Conservation (phyloP, 2,888 invertebrate genomes). For the Portevinia maculata region DNA sequence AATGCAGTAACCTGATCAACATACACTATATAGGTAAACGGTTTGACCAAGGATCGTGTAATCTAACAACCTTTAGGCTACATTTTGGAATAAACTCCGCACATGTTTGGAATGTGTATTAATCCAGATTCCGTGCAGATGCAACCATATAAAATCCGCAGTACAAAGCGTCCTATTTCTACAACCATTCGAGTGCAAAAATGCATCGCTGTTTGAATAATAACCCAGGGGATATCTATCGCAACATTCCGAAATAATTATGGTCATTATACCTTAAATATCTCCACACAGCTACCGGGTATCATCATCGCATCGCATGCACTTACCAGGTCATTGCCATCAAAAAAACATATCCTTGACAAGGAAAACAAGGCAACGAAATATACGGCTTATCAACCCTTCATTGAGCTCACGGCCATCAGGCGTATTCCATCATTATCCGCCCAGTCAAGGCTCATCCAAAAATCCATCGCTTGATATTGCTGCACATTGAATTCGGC, state of each 20-base stretch:
- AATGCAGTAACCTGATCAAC: no score
- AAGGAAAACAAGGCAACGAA: slow-evolving; percentile 1
- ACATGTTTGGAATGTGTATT: no score
- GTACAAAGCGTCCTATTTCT: no score
- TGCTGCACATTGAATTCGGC: slow-evolving; percentile 16
- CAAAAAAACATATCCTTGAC: slow-evolving; percentile 1
- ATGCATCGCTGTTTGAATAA: slow-evolving; percentile 17
- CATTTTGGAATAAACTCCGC: no score
- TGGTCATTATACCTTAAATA: slow-evolving; percentile 46
- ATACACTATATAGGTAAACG: no score
- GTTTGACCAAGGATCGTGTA: no score
- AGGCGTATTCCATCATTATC: slow-evolving; percentile 4
- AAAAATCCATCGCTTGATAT: slow-evolving; percentile 24
- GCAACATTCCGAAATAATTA: slow-evolving; percentile 42
- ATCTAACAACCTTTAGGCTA: no score
- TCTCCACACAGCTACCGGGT: slow-evolving; percentile 21
- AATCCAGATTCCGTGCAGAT: no score
- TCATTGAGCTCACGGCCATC: neutral
- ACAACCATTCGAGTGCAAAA: neutral
- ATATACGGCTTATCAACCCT: slow-evolving; percentile 18
- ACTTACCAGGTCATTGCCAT: slow-evolving; percentile 26
- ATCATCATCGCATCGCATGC: slow-evolving; percentile 15
- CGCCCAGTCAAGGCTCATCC: slow-evolving; percentile 17
- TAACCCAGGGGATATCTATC: slow-evolving; percentile 12
- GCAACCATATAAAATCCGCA: no score